These are phyloP conservation scores for Hapalemur alaotrensis DNA, from an alignment of 2,797 vertebrate species.

Conservation along the genomic window DNA sequence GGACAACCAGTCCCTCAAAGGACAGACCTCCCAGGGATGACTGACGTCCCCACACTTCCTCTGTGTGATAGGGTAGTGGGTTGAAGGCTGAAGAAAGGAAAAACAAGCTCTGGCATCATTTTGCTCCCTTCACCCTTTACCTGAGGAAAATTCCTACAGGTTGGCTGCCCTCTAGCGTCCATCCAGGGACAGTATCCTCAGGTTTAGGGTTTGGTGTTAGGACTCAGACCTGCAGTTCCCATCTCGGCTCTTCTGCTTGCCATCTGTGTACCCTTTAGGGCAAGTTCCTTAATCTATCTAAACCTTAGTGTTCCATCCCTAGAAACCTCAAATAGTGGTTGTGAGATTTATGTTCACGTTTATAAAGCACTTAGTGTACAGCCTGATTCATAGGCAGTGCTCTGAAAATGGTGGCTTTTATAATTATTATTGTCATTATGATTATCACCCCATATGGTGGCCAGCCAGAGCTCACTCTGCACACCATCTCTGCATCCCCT, in stretches of 20 bases:
- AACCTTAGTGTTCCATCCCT: background rate
- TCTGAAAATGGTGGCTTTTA: background rate
- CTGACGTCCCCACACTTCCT: background rate
- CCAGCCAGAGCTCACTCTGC: background rate
- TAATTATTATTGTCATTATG: too few species aligned
- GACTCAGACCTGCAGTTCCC: background rate
- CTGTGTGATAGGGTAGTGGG: background rate
- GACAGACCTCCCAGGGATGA: background rate
- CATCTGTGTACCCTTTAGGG: background rate
- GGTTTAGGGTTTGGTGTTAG: background rate
- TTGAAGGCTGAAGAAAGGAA: background rate
- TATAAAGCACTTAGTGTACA: background rate
- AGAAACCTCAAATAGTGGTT: background rate
- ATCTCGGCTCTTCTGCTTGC: background rate
- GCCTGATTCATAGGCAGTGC: background rate
- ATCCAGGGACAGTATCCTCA: background rate
- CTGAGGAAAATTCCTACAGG: background rate
- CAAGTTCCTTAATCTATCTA: background rate
- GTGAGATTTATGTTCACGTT: background rate
- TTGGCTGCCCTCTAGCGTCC: slow-evolving; percentile 65
- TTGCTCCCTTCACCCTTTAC: background rate
- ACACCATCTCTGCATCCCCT: background rate
- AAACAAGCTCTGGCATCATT: background rate
- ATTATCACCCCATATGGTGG: background rate
- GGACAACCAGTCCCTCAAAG: background rate